A percentile compares a stretch with the other conserved stretches of the same genome.
These are phyloP conservation scores for Ennomos quercinarius DNA, from an alignment of 2,888 invertebrate genomes.

Conservation along the genomic window DNA sequence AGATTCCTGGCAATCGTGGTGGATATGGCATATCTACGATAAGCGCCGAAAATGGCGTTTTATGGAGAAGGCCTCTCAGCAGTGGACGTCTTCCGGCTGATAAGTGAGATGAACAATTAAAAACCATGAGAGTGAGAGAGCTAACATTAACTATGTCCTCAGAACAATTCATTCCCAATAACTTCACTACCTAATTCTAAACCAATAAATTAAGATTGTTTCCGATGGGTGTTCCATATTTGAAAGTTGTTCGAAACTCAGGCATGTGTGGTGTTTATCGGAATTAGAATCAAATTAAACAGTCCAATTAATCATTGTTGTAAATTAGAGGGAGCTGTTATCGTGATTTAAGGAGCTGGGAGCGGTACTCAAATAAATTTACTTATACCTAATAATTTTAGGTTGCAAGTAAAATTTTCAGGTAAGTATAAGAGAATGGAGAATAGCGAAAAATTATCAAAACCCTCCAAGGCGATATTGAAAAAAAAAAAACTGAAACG, in stretches of 20 bases:
- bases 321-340: constrained; percentile 19
- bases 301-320: constrained; percentile 26
- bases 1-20: too few relatives aligned
- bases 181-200: background rate
- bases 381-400: too few relatives aligned
- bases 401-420: too few relatives aligned
- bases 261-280: constrained; percentile 26
- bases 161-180: background rate
- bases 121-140: background rate
- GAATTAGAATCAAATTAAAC: constrained; percentile 30
- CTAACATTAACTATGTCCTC: background rate
- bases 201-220: constrained; percentile 14
- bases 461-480: too few relatives aligned
- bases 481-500: too few relatives aligned
- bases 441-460: too few relatives aligned
- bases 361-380: background rate
- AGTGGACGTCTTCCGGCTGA: too few relatives aligned
- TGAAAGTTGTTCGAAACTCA: constrained; percentile 22
- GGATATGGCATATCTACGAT: too few relatives aligned
- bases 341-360: constrained; percentile 14
- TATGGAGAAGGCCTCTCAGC: too few relatives aligned
- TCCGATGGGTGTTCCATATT: constrained; percentile 12
- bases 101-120: too few relatives aligned
- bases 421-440: too few relatives aligned
- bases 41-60: too few relatives aligned